Evolutionary conservation across 1,140 invertebrate species (phyloP).

Genomic region (Pentalonia nigronervosa): DNA sequence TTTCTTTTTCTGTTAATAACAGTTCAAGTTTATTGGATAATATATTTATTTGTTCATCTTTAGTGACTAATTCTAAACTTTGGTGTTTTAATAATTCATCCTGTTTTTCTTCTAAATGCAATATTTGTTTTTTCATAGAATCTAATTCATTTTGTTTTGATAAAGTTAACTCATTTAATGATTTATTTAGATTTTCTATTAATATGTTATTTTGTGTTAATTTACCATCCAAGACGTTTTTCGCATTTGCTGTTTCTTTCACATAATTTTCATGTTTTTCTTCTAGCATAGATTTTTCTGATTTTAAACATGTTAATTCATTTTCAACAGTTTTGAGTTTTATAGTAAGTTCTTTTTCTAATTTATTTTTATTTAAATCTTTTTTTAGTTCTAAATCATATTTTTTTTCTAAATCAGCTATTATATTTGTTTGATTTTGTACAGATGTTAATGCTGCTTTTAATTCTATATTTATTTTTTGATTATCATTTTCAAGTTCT

Average conservation of each 20-base stretch:
- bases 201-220: not conserved
- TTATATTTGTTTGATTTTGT: constrained; percentile 19
- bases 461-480: not conserved
- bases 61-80: constrained; percentile 1
- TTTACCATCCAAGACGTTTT: not conserved
- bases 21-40: constrained; percentile 39
- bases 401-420: constrained; percentile 27
- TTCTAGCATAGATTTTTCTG: constrained; percentile 1
- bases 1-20: constrained; percentile 49
- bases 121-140: not conserved
- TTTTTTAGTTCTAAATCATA: constrained; percentile 38
- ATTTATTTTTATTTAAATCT: constrained; percentile 33
- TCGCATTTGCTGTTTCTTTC: not conserved
- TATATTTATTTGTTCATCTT: constrained; percentile 18
- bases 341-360: constrained; percentile 40
- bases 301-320: constrained; percentile 13
- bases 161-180: not conserved
- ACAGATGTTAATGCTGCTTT: not conserved
- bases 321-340: constrained; percentile 22
- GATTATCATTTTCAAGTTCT: not conserved
- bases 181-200: constrained; percentile 29
- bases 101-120: not conserved
- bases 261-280: constrained; percentile 33
- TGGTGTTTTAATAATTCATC: not conserved
- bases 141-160: constrained; percentile 43